Percentiles rank a stretch among this genome's conserved stretches.
phyloP scores from a whole-genome alignment of 2,797 vertebrate genomes.

The Huso huso region DNA sequence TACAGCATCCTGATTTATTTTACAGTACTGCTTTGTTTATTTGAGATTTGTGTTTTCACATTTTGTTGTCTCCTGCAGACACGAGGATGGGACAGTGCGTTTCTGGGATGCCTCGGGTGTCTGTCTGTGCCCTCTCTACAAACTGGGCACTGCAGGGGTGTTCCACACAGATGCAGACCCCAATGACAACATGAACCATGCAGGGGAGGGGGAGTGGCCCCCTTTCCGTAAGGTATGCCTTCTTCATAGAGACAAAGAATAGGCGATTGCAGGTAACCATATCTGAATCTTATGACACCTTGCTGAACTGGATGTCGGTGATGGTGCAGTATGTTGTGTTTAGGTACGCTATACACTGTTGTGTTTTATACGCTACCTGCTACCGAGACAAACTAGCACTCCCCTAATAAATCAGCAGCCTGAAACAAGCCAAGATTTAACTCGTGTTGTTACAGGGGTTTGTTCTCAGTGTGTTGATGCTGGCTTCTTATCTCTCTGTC shows the following conservation, averaged over 20 bases:
- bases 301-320: no score
- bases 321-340: no score
- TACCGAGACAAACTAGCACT: no score
- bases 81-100: constrained; percentile 88
- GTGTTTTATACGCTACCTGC: no score
- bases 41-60: no score
- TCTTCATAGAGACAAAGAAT: no score
- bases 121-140: constrained; percentile 86
- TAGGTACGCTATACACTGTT: no score
- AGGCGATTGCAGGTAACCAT: no score
- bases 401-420: no score
- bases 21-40: no score
- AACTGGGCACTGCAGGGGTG: constrained; percentile 78
- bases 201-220: constrained; percentile 89
- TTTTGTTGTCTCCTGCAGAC: constrained; percentile 47
- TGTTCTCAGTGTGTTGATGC: no score
- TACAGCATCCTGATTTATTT: not conserved
- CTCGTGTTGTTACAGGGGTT: not conserved
- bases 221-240: constrained; percentile 82
- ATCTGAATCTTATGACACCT: no score
- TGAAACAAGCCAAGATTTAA: not conserved
- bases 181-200: constrained; percentile 79
- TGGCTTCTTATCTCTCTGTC: not conserved
- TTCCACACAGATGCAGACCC: constrained; percentile 87
- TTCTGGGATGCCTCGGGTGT: constrained; percentile 97